Evolutionary conservation across 2,888 invertebrate genomes (phyloP).

Genomic region (Salpingus planirostris): DNA sequence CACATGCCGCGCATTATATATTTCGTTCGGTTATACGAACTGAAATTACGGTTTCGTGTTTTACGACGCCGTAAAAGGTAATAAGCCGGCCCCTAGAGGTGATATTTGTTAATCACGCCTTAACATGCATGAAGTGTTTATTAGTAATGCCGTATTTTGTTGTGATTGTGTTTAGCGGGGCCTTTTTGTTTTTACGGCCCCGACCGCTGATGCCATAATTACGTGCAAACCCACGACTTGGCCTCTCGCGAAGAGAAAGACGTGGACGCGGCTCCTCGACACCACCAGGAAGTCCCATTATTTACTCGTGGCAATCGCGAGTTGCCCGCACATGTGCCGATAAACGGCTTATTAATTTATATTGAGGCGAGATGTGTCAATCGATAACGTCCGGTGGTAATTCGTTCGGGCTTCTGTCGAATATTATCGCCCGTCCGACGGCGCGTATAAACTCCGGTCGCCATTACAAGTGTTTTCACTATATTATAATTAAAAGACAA

Average conservation of each 20-base stretch:
- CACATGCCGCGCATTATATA: no score
- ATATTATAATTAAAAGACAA: conserved; percentile 7
- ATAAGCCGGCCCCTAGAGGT: conserved; percentile 6
- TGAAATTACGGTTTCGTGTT: conserved; percentile 9
- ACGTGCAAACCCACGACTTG: no score
- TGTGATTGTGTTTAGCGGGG: not conserved
- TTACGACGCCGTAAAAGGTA: conserved; percentile 10
- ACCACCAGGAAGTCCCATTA: no score
- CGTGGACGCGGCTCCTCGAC: no score
- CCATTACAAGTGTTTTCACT: not conserved
- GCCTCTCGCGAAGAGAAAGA: no score
- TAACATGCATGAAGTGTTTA: conserved; percentile 11
- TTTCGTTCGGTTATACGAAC: no score
- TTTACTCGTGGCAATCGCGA: no score
- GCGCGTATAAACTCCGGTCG: not conserved
- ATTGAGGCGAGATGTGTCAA: not conserved
- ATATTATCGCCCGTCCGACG: not conserved
- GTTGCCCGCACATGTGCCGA: no score
- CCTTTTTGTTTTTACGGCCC: not conserved
- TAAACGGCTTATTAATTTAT: conserved; percentile 1
- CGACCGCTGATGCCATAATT: not conserved
- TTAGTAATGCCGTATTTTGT: conserved; percentile 8
- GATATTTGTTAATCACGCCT: conserved; percentile 11
- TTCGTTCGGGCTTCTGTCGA: not conserved
- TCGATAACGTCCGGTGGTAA: not conserved